Percentiles rank a stretch among this genome's conserved stretches.
phyloP scores from a whole-genome alignment of 2,113 vertebrate species.

The Atrichornis clamosus region DNA sequence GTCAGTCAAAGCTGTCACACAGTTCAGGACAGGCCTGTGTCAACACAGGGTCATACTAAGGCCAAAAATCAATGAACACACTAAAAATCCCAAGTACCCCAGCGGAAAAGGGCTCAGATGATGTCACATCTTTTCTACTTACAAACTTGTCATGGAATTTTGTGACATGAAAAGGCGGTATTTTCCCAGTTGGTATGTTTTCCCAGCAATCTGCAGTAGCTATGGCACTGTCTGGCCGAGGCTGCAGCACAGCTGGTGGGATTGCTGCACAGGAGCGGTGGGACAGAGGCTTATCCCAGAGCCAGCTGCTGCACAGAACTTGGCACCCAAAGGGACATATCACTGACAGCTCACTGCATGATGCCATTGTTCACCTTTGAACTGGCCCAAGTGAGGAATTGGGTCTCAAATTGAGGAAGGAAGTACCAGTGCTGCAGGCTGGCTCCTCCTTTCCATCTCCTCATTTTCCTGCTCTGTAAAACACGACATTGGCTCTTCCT shows the following conservation, averaged over 20 bases:
- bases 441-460: neutral
- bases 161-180: neutral
- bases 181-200: rapidly evolving
- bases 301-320: neutral
- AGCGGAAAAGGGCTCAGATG: neutral
- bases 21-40: neutral
- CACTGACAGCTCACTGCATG: neutral
- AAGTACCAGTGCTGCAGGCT: neutral
- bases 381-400: neutral
- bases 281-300: neutral
- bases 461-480: neutral
- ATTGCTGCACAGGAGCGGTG: neutral
- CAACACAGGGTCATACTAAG: neutral
- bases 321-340: no score
- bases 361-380: neutral
- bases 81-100: neutral
- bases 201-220: neutral
- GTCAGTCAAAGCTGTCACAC: neutral
- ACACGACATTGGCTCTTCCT: neutral
- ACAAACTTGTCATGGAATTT: neutral
- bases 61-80: neutral
- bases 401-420: neutral
- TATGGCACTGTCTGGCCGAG: neutral
- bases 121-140: neutral
- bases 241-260: neutral